A percentile compares a stretch with the other conserved stretches of the same genome.
These are phyloP conservation scores for Phorcus lineatus DNA, from an alignment of 2,888 invertebrate genomes.

Conservation along the genomic window DNA sequence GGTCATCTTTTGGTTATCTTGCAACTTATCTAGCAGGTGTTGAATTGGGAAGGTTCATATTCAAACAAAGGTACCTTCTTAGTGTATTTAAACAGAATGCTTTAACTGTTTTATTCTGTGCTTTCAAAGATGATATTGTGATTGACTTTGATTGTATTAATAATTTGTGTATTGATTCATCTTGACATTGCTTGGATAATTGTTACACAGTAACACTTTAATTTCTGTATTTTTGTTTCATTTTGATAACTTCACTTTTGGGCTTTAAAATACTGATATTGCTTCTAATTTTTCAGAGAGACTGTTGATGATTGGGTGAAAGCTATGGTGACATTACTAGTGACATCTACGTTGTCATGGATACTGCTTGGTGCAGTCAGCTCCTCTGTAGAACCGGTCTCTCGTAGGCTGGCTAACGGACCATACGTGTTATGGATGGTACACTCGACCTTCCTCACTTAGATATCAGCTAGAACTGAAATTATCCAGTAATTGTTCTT, in stretches of 20 bases:
- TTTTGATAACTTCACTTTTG: too few relatives aligned
- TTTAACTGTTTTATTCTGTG: background rate
- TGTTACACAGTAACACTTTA: too few relatives aligned
- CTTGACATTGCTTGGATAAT: background rate
- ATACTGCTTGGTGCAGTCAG: conserved; percentile 23
- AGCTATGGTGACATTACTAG: conserved; percentile 38
- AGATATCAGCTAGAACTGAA: too few relatives aligned
- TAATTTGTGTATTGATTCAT: background rate
- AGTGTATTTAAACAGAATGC: too few relatives aligned
- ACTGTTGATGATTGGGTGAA: conserved; percentile 57
- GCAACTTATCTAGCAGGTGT: conserved; percentile 87
- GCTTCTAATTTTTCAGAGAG: conserved; percentile 38
- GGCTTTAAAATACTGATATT: background rate
- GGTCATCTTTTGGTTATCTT: conserved; percentile 89
- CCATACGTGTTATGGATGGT: conserved; percentile 88
- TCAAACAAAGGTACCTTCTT: conserved; percentile 61
- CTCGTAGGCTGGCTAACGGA: conserved; percentile 88
- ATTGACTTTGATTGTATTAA: background rate
- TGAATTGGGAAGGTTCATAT: conserved; percentile 63
- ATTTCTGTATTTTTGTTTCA: too few relatives aligned
- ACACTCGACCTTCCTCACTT: conserved; percentile 68
- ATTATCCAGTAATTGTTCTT: too few relatives aligned
- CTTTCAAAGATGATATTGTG: background rate
- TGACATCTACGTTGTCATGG: conserved; percentile 45
- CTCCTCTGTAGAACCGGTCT: conserved; percentile 76